phyloP scores from a whole-genome alignment of 2,113 vertebrate genomes.

The Odobenus rosmarus region DNA sequence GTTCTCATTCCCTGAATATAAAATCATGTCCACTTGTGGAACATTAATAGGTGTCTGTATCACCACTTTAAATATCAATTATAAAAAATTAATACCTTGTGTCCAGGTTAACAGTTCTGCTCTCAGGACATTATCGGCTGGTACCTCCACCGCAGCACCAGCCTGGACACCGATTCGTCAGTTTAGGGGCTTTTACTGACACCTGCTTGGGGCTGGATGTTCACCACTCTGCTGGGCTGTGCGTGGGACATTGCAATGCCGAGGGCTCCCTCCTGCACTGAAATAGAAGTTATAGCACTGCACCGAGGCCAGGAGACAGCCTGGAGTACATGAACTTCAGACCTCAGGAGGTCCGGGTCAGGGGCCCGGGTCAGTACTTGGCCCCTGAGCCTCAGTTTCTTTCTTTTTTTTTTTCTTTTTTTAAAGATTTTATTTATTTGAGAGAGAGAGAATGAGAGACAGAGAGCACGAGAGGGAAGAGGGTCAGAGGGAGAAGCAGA shows the following conservation, averaged over 20 bases:
- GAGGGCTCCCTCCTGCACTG: not conserved
- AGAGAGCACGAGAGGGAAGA: too few relatives aligned
- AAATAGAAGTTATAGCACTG: not conserved
- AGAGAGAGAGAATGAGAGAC: too few relatives aligned
- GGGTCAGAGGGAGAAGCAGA: too few relatives aligned
- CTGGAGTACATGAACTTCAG: not conserved
- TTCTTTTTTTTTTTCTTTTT: too few relatives aligned
- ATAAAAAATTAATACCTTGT: not conserved
- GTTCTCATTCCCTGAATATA: not conserved
- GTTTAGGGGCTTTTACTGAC: not conserved
- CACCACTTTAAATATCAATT: not conserved
- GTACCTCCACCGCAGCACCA: accelerated
- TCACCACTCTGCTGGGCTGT: accelerated
- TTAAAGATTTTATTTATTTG: too few relatives aligned
- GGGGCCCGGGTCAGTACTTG: not conserved
- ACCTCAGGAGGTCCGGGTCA: not conserved
- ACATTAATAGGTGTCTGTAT: not conserved
- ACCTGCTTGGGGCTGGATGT: too few relatives aligned
- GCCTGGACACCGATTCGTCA: too few relatives aligned
- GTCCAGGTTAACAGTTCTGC: not conserved
- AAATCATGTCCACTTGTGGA: not conserved
- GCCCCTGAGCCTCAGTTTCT: not conserved
- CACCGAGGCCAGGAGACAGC: not conserved
- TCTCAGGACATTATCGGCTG: not conserved
- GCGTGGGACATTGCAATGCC: not conserved